These are phyloP conservation scores for Conchocele bisecta DNA, from an alignment of 2,888 invertebrate species.

Conservation along the genomic window DNA sequence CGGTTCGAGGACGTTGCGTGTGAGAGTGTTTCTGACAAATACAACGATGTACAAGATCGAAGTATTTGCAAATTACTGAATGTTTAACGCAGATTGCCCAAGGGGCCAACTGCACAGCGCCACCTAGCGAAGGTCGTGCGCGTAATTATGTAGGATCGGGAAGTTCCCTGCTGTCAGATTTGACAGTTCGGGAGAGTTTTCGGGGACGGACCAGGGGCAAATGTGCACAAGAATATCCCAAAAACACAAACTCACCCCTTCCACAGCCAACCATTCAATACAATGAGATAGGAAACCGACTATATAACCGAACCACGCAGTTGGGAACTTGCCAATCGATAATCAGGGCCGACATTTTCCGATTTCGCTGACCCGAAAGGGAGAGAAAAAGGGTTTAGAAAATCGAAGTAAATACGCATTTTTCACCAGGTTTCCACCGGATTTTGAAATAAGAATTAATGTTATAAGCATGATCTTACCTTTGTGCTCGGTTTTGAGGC, in stretches of 20 bases:
- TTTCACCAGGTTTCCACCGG: too few relatives aligned
- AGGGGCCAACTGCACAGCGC: constrained; percentile 56
- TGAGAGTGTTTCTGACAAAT: too few relatives aligned
- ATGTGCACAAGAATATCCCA: neutral
- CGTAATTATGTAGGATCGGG: constrained; percentile 58
- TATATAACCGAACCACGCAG: neutral
- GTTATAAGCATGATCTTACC: constrained; percentile 40
- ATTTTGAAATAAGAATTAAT: constrained; percentile 3
- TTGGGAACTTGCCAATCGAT: constrained; percentile 57
- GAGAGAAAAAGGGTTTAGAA: constrained; percentile 53
- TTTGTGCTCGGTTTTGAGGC: constrained; percentile 26
- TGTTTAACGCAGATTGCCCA: too few relatives aligned
- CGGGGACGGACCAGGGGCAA: too few relatives aligned
- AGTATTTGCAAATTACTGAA: too few relatives aligned
- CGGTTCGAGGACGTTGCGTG: too few relatives aligned
- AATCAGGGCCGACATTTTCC: constrained; percentile 63
- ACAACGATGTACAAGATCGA: too few relatives aligned
- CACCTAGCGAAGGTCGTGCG: constrained; percentile 49
- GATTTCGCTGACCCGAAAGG: constrained; percentile 56
- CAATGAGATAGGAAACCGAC: neutral
- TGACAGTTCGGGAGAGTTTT: too few relatives aligned
- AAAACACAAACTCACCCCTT: neutral
- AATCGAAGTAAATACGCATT: too few relatives aligned
- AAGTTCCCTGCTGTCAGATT: constrained; percentile 46
- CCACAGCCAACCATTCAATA: constrained; percentile 17